phyloP scores from a whole-genome alignment of 2,797 vertebrate species.

The Phylloscopus collybita region DNA sequence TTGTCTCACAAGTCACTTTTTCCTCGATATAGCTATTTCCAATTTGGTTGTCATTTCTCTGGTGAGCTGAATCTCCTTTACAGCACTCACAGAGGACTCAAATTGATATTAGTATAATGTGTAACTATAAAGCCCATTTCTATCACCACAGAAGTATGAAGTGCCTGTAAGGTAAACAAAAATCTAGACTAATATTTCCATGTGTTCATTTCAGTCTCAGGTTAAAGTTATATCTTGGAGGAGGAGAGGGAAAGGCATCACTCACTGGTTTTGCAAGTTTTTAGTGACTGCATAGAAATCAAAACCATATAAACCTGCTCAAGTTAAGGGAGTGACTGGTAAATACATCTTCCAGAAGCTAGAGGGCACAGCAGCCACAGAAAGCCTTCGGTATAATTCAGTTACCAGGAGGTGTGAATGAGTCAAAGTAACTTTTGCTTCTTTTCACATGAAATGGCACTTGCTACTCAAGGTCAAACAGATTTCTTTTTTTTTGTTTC shows the following conservation, averaged over 20 bases:
- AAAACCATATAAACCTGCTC: neutral
- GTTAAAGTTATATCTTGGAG: neutral
- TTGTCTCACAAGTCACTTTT: neutral
- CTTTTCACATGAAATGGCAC: neutral
- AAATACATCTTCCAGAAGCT: constrained; percentile 68
- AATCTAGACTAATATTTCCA: neutral
- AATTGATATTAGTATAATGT: neutral
- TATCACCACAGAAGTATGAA: neutral
- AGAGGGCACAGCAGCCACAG: constrained; percentile 71
- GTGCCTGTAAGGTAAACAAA: neutral
- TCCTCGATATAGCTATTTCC: neutral
- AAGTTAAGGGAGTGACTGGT: neutral
- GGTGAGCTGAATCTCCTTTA: neutral
- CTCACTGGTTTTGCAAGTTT: neutral
- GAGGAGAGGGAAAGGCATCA: neutral
- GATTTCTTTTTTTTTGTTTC: neutral
- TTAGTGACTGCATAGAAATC: neutral
- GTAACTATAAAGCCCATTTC: neutral
- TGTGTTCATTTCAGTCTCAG: neutral
- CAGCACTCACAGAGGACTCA: neutral
- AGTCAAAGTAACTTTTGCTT: neutral
- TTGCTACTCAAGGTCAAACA: neutral
- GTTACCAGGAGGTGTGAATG: neutral
- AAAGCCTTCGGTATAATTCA: neutral
- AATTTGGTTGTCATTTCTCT: neutral